Conservation (phyloP, 1,140 invertebrate species). For the Anastrepha obliqua region DNA sequence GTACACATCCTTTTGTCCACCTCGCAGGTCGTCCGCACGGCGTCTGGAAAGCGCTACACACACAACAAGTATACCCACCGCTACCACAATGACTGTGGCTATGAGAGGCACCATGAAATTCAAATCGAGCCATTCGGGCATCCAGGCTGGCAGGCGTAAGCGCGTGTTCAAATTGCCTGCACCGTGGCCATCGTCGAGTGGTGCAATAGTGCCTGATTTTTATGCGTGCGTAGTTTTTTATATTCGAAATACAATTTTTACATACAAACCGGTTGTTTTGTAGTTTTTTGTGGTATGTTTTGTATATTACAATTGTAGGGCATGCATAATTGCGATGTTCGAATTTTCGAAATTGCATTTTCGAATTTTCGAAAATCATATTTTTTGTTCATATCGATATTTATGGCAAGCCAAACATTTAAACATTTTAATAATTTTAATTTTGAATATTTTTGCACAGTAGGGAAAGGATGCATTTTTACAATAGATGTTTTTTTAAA, state of each 20-base stretch:
- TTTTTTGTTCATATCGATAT: slow-evolving; percentile 28
- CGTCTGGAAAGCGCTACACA: slow-evolving; percentile 88
- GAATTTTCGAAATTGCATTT: slow-evolving; percentile 53
- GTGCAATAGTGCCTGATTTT: slow-evolving; percentile 83
- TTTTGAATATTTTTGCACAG: slow-evolving; percentile 28
- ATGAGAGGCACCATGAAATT: slow-evolving; percentile 89
- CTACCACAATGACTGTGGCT: slow-evolving; percentile 89
- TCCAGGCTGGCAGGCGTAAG: slow-evolving; percentile 82
- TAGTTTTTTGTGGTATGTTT: background rate
- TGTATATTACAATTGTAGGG: background rate
- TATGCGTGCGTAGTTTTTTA: background rate
- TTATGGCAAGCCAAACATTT: slow-evolving; percentile 54
- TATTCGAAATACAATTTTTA: slow-evolving; percentile 5
- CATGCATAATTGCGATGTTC: slow-evolving; percentile 51
- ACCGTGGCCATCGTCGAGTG: slow-evolving; percentile 80
- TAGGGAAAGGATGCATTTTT: slow-evolving; percentile 33
- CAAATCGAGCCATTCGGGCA: slow-evolving; percentile 89
- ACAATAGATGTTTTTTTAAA: slow-evolving; percentile 22
- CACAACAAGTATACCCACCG: slow-evolving; percentile 91
- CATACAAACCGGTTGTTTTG: slow-evolving; percentile 50
- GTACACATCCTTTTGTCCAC: slow-evolving; percentile 83
- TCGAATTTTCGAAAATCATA: slow-evolving; percentile 49
- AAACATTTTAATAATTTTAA: slow-evolving; percentile 18
- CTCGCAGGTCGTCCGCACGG: slow-evolving; percentile 85
- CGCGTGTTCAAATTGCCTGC: slow-evolving; percentile 75